Conservation (phyloP, 1,140 invertebrate species). For the Cydia pomonella region DNA sequence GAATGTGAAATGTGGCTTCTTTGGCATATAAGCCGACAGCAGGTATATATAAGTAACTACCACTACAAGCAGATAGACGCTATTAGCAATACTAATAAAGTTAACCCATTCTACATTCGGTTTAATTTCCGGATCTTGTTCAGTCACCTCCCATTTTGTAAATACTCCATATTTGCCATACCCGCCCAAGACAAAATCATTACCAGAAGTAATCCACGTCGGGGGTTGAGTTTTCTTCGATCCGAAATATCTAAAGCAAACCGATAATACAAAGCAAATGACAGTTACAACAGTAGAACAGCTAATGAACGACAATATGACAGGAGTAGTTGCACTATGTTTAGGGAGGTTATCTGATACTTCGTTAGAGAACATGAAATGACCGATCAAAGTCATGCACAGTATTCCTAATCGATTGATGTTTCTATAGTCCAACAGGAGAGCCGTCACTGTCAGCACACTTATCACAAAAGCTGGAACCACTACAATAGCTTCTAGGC, state of each 20-base stretch:
- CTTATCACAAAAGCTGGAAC: background rate
- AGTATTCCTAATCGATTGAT: background rate
- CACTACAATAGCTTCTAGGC: background rate
- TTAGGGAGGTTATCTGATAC: background rate
- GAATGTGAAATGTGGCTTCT: background rate
- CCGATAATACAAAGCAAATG: background rate
- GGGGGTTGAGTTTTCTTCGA: background rate
- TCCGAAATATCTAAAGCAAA: background rate
- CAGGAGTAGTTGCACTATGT: background rate
- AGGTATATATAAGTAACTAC: background rate
- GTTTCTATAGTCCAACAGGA: conserved; percentile 8
- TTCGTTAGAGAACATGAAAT: background rate
- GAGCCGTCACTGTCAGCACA: background rate
- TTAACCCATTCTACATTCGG: background rate
- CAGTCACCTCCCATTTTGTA: background rate
- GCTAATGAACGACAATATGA: conserved; percentile 3
- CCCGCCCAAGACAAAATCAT: background rate
- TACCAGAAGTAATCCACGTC: background rate
- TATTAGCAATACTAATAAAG: conserved; percentile 12
- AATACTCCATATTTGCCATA: background rate
- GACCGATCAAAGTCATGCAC: background rate
- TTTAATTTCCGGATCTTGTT: background rate
- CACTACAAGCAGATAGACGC: background rate
- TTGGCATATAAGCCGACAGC: background rate
- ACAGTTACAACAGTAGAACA: background rate